Base-by-base conservation (phyloP, 2,113 vertebrate species). In the Rhinolophus sinicus region DNA sequence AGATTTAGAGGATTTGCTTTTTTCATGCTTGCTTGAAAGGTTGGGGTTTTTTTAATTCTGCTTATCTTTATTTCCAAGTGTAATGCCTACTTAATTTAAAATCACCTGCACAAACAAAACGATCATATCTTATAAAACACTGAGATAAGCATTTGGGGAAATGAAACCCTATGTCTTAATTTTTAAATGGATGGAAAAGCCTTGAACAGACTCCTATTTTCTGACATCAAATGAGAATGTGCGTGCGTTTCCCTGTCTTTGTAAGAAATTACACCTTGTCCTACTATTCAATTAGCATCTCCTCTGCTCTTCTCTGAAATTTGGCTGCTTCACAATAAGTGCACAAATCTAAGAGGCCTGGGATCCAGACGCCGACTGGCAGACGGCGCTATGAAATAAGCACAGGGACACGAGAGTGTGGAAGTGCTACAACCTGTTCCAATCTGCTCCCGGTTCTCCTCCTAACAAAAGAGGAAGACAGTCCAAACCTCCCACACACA, bases 391-490 rank as follows among this genome's bases (percentile, higher is more conserved):
- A 88, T 70, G 89, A 95, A 96, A 97, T 85, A 95, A 80, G 95
- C 95, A 92, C 92, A 50, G 15, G 94, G 96, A 87, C 95, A 81
- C 83, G 35, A 72, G 97, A 83, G 52, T 93, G 92, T 50, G 97
- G 96, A 97, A 97, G 96, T 96, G 95, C 88, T 96, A 97, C 96
- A 97, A 97, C 97, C 97, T 97, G 96, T 94, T 97, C 97, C 96
- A 95, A 97, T 98, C 97, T 98, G 97, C 95, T 96, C 86, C 95
- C 96, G 90, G 95, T 86, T 97, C 90, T 92, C 88, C 65, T 69
- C 94, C 54, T 89, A 89, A 97, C 92, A 98, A 95, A 97, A 90
- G 97, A 97, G 77, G 56, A 96, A 93, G 90, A 65, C 54, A 78
- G 50, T 97, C 97, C 97, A 97, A 97, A 56, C 85, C 78, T 94